Base-by-base conservation (phyloP, 1,140 invertebrate genomes). In the Goniozus legneri region DNA sequence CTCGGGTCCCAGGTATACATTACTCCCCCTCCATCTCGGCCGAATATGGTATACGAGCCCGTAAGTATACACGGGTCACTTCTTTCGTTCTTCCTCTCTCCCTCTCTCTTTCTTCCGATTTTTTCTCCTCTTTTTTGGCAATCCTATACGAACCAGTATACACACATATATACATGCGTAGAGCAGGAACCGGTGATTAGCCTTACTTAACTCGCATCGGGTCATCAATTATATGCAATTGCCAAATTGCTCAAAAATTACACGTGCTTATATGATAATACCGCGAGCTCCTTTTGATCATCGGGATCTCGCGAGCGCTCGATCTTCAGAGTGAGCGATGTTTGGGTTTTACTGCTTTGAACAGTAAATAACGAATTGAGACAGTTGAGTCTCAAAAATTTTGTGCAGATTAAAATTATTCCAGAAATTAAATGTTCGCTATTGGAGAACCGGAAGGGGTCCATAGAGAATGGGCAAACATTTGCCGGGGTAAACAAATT, bases 191-290 rank as follows among this genome's bases (percentile, higher is more conserved):
- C 62, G 50, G 59, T 71, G 64, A 71, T 73, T 73, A 73, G 65
- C 62, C 64, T 64, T 70, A 68, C 66, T 73, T 69, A 71, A 70
- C 59, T 71, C 44, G 54, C 55, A 56, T 50, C 65, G 62, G 64
- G 63, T 69, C 61, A 64, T 69, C 67, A 71, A 73, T 73, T 73
- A 73, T 68, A 65, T 69, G 69, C 71, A 73, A 73, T 72, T 71
- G 69, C 67, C 69, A 67, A 73, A 73, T 73, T 73, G 61, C 67
- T 68, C 57, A 47, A 70, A n/a, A 73, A 71, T 69, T 70, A 69
- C 61, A 73, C 56, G 59, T 65, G 60, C 24, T 27, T 10, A 6
- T 27, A 27, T 27, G 24, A 27, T 13, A 35, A 35, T 35, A 6
- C 33, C 33, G 6, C 33, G n/a, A n/a, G n/a, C n/a, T n/a, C n/a